Percentiles rank a stretch among this genome's conserved stretches.
Evolutionary conservation across 1,140 invertebrate species (phyloP).

Genomic region (Caenorhabditis brenneri): DNA sequence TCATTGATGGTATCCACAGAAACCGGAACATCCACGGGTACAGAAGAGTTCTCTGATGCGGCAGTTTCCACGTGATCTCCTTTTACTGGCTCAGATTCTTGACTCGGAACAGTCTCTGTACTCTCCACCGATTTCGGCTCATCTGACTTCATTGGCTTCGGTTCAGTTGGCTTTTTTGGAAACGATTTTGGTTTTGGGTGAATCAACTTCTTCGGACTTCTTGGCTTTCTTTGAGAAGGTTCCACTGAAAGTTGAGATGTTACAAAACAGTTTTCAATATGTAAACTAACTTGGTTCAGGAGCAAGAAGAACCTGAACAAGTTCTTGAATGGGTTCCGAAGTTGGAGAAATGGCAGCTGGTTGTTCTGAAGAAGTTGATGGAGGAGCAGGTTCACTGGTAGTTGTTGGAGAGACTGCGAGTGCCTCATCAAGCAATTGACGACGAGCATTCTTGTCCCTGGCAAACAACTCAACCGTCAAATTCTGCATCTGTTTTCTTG

Average conservation of each 20-base stretch:
- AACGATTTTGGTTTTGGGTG: background rate
- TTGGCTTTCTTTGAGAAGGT: background rate
- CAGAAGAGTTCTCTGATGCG: too few relatives aligned
- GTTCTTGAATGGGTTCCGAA: background rate
- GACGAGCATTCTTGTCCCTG: conserved; percentile 4
- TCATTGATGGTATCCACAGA: background rate
- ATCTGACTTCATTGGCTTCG: background rate
- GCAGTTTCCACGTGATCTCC: too few relatives aligned
- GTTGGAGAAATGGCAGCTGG: background rate
- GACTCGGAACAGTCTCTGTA: background rate
- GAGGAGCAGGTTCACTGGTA: background rate
- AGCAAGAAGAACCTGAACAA: background rate
- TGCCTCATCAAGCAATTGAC: conserved; percentile 7
- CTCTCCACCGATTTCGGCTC: background rate
- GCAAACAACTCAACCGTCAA: conserved; percentile 19
- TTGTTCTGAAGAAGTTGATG: background rate
- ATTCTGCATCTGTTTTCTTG: conserved; percentile 34
- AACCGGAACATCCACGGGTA: background rate
- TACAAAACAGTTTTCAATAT: background rate
- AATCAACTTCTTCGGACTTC: background rate
- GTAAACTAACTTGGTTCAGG: background rate
- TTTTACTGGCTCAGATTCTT: too few relatives aligned
- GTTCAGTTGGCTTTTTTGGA: background rate
- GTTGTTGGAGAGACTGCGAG: background rate
- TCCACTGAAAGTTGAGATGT: background rate